These are phyloP conservation scores for Tromatobia lineatoria DNA, from an alignment of 2,888 invertebrate species.

Conservation along the genomic window DNA sequence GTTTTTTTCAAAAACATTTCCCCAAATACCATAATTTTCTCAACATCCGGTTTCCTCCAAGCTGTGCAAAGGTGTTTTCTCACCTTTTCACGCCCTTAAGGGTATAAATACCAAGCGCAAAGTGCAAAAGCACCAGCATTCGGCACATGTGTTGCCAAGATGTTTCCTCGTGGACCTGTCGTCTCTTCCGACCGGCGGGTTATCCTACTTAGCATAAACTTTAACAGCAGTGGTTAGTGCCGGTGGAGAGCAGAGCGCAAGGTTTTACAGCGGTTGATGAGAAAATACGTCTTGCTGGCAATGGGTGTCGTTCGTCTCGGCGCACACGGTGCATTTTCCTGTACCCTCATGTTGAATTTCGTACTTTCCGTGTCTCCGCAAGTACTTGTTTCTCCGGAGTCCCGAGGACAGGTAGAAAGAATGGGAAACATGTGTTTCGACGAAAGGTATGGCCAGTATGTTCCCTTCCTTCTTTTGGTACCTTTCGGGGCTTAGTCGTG, in stretches of 20 bases:
- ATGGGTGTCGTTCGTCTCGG: conserved; percentile 42
- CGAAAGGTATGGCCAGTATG: conserved; percentile 17
- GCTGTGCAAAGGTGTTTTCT: conserved; percentile 11
- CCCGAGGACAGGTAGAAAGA: conserved; percentile 75
- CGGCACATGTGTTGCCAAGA: conserved; percentile 64
- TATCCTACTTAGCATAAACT: conserved; percentile 56
- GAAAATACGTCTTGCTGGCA: conserved; percentile 55
- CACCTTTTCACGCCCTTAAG: conserved; percentile 4
- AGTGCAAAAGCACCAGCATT: conserved; percentile 55
- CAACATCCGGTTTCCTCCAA: background rate
- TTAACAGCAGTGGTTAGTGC: conserved; percentile 55
- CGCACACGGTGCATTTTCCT: conserved; percentile 7
- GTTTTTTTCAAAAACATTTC: too few species aligned
- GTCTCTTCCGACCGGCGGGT: conserved; percentile 41
- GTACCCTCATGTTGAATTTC: conserved; percentile 14
- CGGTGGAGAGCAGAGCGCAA: conserved; percentile 12
- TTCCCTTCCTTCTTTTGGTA: conserved; percentile 51
- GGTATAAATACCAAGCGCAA: conserved; percentile 5
- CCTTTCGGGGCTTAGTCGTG: conserved; percentile 13
- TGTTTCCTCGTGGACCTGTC: conserved; percentile 58
- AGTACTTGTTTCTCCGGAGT: conserved; percentile 49
- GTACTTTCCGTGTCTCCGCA: conserved; percentile 19
- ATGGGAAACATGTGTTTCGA: conserved; percentile 78
- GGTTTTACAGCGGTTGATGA: conserved; percentile 56
- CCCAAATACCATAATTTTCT: conserved; percentile 8